Evolutionary conservation across 2,888 invertebrate species (phyloP), one percentile per base, ranked within the genome.

Genomic region (Hirtodrosophila confusa): DNA sequence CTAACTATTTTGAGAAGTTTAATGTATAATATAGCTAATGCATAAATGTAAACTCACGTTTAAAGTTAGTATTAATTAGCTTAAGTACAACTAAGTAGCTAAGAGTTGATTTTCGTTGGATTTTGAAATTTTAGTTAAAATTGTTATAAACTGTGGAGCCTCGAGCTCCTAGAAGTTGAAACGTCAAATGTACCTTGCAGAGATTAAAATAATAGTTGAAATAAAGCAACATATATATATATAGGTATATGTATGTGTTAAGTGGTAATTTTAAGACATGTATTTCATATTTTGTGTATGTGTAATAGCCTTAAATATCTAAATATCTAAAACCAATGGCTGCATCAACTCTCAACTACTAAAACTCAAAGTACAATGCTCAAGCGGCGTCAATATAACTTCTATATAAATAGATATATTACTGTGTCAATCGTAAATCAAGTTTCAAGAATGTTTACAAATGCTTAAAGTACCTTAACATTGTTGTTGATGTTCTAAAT

Each of bases 131-230:
- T 57, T 84, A 80, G 86, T 72, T 47, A 12, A 79, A 80, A 77
- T 64, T 82, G 78, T 82, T 86, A 70, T 55, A 27, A 69, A 68
- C 78, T 72, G 70, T 41, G 78, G 65, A 71, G 71, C 50, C 72
- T 4, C 1, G 60, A 9, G 51, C 36, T 44, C 65, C 37, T 40
- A 36, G 55, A 70, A 86, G 78, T 76, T 49, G 27, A 74, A 71
- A 76, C 65, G 87, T 88, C 87, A 86, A 72, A 75, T 80, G 87
- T 88, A 88, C 87, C 87, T 88, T 88, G 80, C 82, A 72, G 31
- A 23, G 54, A 66, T 62, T 43, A 53, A 63, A 69, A 37, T 50
- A 39, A 55, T 60, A 68, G 62, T 62, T 61, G 53, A 29, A 45
- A 62, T 57, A 41, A 23, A 37, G 36, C 27, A 41, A 62, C 43